Percentiles rank a stretch among this genome's conserved stretches.
These are phyloP conservation scores for Plectrocnemia conspersa DNA, from an alignment of 1,140 invertebrate genomes.

Conservation along the genomic window DNA sequence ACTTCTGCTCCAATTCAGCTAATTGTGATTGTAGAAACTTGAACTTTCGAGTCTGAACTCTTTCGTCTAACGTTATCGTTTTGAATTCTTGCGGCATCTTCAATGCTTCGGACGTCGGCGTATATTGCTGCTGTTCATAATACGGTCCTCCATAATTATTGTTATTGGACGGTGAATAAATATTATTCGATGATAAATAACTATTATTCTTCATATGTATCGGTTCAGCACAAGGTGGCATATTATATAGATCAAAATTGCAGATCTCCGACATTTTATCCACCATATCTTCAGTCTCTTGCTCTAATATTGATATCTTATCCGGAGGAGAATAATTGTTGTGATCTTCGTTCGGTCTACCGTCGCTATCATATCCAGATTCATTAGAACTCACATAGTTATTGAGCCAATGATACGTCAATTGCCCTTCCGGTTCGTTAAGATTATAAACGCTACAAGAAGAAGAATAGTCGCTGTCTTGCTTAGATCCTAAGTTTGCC, in stretches of 20 bases:
- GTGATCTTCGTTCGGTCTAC: slow-evolving; percentile 55
- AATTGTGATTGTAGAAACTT: slow-evolving; percentile 48
- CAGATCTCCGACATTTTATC: slow-evolving; percentile 24
- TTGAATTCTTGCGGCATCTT: slow-evolving; percentile 48
- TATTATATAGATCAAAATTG: slow-evolving; percentile 5
- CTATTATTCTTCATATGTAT: too few species aligned
- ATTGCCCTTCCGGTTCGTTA: slow-evolving; percentile 38
- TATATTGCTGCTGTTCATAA: slow-evolving; percentile 2
- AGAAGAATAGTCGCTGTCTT: slow-evolving; percentile 45
- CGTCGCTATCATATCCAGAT: slow-evolving; percentile 77
- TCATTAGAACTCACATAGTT: slow-evolving; percentile 77
- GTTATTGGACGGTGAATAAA: too few species aligned
- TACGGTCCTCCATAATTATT: too few species aligned
- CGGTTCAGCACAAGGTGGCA: too few species aligned
- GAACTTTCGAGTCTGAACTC: slow-evolving; percentile 50
- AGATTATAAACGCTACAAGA: slow-evolving; percentile 48
- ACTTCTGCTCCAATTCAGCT: slow-evolving; percentile 39
- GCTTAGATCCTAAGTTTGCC: slow-evolving; percentile 43
- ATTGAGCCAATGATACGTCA: slow-evolving; percentile 54
- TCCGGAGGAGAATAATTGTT: slow-evolving; percentile 51
- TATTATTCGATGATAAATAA: too few species aligned
- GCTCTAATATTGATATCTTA: slow-evolving; percentile 37
- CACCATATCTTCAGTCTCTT: slow-evolving; percentile 28
- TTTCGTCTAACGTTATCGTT: slow-evolving; percentile 49
- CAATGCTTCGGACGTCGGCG: slow-evolving; percentile 35